Evolutionary conservation across 2,113 vertebrate species (phyloP), one percentile per base, ranked within the genome.

Genomic region (Corydoras maculifer): DNA sequence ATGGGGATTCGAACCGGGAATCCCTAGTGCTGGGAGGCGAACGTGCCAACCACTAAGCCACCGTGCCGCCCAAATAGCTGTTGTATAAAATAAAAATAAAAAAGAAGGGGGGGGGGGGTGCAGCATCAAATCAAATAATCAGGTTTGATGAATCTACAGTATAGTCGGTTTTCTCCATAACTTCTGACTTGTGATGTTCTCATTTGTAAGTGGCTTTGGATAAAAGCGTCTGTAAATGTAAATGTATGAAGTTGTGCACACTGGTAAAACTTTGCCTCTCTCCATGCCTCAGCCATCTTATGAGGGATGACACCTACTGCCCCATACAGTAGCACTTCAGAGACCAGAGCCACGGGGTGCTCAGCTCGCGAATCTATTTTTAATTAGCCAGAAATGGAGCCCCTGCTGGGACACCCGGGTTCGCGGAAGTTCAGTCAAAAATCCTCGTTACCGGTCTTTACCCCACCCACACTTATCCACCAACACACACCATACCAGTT

Each of bases 361-460:
- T 59, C 13, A 9, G 58, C 67, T 76, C 72, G 68, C 69, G 66
- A 64, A 80, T 80, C 32, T 68, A 75, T 80, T 78, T 80, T 80
- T 80, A 80, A 80, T 80, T 73, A 76, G 57, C 25, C 73, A 76
- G 59, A 78, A 77, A 75, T 13, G 30, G 69, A 80, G 59, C 66
- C 58, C 76, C 66, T 66, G 73, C 69, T 70, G 73, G 62, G 66
- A 43, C 69, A 53, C 14, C 58, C 12, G 30, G 65, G 73, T 75
- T 73, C 70, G 78, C 14, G 1, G 15, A 70, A 75, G 76, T 74
- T 73, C 73, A 75, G n/a, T 31, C 14, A 12, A 58, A 48, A 71
- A 65, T 25, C 18, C 70, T 67, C 29, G 13, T 68, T 74, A 72
- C 48, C 55, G 63, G 25, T 61, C 48, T 68, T 71, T 69, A 49